These are phyloP conservation scores for Phoeniculus purpureus DNA, from an alignment of 2,797 vertebrate species.

Conservation along the genomic window DNA sequence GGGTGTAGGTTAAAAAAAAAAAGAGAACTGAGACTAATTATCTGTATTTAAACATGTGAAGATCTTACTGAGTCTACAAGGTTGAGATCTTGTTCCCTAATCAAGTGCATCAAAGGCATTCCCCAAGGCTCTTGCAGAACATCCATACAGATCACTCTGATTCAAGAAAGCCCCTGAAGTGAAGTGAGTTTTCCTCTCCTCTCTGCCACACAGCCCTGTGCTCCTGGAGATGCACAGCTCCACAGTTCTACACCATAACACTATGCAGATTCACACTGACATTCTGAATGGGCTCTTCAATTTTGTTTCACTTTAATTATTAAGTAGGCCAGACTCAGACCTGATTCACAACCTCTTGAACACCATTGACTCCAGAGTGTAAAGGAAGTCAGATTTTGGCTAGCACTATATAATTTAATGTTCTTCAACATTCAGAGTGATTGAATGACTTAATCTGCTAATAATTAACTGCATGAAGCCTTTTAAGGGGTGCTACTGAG, in stretches of 20 bases:
- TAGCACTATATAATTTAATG: conserved; percentile 27
- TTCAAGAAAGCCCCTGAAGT: conserved; percentile 17
- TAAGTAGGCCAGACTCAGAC: conserved; percentile 12
- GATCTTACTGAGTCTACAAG: conserved; percentile 38
- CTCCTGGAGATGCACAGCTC: background rate
- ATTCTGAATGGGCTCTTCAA: conserved; percentile 24
- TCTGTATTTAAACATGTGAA: conserved; percentile 58
- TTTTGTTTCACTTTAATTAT: conserved; percentile 7
- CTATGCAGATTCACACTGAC: conserved; percentile 6
- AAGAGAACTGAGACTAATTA: conserved; percentile 56
- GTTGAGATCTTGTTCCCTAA: conserved; percentile 49
- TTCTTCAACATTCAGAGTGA: conserved; percentile 54
- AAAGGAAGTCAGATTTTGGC: conserved; percentile 42
- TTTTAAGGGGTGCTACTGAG: background rate
- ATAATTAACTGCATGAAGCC: conserved; percentile 44
- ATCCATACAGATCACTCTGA: conserved; percentile 30
- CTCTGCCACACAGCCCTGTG: background rate
- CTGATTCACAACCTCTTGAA: background rate
- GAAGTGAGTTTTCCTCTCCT: background rate
- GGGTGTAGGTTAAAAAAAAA: background rate
- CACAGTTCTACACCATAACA: background rate
- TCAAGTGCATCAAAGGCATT: conserved; percentile 43
- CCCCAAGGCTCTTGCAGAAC: conserved; percentile 43
- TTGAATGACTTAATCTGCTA: conserved; percentile 51
- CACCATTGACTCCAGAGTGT: conserved; percentile 2